Evolutionary conservation across 2,888 invertebrate species (phyloP).

Genomic region (Buathra laborator): DNA sequence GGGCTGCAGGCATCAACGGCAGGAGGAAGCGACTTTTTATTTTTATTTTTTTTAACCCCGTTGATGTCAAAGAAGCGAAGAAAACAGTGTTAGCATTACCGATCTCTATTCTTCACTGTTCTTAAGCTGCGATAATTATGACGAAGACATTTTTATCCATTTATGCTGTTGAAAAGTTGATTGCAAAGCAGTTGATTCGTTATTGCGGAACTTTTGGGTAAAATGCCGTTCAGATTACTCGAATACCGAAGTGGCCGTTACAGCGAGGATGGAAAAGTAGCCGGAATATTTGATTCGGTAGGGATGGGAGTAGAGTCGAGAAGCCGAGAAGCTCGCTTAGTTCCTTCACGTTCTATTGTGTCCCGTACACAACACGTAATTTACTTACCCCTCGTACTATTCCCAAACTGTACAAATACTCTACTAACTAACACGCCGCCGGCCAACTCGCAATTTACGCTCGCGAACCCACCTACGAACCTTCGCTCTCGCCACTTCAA

Average conservation of each 20-base stretch:
- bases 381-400: constrained; percentile 53
- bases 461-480: constrained; percentile 21
- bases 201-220: background rate
- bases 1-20: constrained; percentile 5
- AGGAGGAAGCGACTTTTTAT: background rate
- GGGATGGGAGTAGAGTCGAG: background rate
- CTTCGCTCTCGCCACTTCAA: constrained; percentile 33
- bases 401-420: constrained; percentile 62
- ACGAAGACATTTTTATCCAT: background rate
- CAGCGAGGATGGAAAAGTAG: constrained; percentile 20
- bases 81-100: background rate
- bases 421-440: constrained; percentile 58
- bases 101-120: background rate
- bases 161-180: constrained; percentile 15
- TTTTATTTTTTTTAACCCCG: constrained; percentile 32
- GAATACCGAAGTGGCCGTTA: constrained; percentile 23
- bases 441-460: constrained; percentile 63
- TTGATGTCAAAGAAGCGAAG: constrained; percentile 31
- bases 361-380: constrained; percentile 57
- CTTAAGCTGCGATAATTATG: background rate
- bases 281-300: constrained; percentile 21
- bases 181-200: background rate
- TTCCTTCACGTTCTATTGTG: constrained; percentile 59
- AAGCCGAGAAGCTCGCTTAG: constrained; percentile 23
- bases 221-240: constrained; percentile 26